These are phyloP conservation scores for Sphaeramia orbicularis DNA, from an alignment of 2,797 vertebrate genomes.

Conservation along the genomic window DNA sequence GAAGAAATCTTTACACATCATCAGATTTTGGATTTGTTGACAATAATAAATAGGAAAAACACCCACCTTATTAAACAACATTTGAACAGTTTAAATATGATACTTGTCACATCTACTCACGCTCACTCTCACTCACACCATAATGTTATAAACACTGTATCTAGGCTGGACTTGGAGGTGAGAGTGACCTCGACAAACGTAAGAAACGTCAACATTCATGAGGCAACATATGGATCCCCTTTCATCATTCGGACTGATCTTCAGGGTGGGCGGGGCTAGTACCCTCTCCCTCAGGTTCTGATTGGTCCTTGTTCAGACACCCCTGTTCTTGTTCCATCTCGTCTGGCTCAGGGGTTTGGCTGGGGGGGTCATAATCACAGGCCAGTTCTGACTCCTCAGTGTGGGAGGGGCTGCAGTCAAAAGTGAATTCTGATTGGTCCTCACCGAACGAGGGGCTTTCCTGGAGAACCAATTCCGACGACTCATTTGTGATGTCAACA, in stretches of 20 bases:
- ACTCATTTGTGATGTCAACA: conserved; percentile 45
- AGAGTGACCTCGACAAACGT: conserved; percentile 65
- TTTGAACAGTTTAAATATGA: conserved; percentile 27
- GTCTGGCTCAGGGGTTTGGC: conserved; percentile 68
- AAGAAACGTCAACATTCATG: conserved; percentile 69
- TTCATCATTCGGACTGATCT: conserved; percentile 85
- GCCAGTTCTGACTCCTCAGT: conserved; percentile 82
- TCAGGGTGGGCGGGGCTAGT: conserved; percentile 79
- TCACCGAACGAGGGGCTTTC: conserved; percentile 82
- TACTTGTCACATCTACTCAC: conserved; percentile 17
- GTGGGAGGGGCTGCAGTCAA: conserved; percentile 84
- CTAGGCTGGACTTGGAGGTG: conserved; percentile 70
- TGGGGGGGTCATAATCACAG: conserved; percentile 79
- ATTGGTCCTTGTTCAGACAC: conserved; percentile 66
- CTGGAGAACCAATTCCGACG: conserved; percentile 74
- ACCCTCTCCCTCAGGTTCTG: conserved; percentile 64
- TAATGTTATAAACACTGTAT: conserved; percentile 56
- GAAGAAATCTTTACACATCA: not conserved
- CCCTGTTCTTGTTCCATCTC: conserved; percentile 59
- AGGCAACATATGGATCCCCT: conserved; percentile 49
- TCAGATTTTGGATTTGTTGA: conserved; percentile 32
- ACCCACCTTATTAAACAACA: conserved; percentile 34
- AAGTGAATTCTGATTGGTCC: conserved; percentile 82
- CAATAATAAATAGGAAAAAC: conserved; percentile 35
- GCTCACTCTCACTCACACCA: conserved; percentile 36